A percentile compares a stretch with the other conserved stretches of the same genome.
Evolutionary conservation across 2,888 invertebrate genomes (phyloP).

Genomic region (Scrobipalpa costella): DNA sequence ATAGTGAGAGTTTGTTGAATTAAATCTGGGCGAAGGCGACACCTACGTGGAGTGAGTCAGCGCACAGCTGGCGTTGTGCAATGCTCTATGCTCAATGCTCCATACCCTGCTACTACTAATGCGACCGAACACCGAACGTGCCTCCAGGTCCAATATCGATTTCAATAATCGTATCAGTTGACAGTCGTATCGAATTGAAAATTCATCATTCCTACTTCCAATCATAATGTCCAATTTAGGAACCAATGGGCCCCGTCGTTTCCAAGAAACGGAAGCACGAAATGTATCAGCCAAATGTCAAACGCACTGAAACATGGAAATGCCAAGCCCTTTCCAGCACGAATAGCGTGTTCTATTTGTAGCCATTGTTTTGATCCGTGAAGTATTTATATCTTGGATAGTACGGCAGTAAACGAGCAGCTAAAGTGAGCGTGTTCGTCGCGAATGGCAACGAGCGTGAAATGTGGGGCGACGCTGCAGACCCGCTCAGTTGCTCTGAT

Average conservation of each 20-base stretch:
- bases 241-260: neutral
- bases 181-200: constrained; percentile 5
- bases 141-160: constrained; percentile 19
- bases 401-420: constrained; percentile 40
- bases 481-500: constrained; percentile 59
- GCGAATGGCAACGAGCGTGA: constrained; percentile 64
- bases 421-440: constrained; percentile 53
- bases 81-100: constrained; percentile 30
- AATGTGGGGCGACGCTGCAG: constrained; percentile 72
- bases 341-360: constrained; percentile 46
- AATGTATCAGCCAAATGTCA: constrained; percentile 28
- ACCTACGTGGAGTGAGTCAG: constrained; percentile 66
- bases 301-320: constrained; percentile 38
- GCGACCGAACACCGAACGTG: constrained; percentile 14
- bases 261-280: constrained; percentile 27
- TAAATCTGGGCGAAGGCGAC: constrained; percentile 44
- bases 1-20: constrained; percentile 43
- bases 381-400: constrained; percentile 40
- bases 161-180: constrained; percentile 13
- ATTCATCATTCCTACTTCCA: constrained; percentile 12
- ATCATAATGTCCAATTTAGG: neutral
- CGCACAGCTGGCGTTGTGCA: constrained; percentile 66
- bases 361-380: constrained; percentile 50
- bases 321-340: constrained; percentile 42
- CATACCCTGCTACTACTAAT: constrained; percentile 15